Evolutionary conservation across 2,113 vertebrate species (phyloP).

Genomic region (Calidris pugnax): DNA sequence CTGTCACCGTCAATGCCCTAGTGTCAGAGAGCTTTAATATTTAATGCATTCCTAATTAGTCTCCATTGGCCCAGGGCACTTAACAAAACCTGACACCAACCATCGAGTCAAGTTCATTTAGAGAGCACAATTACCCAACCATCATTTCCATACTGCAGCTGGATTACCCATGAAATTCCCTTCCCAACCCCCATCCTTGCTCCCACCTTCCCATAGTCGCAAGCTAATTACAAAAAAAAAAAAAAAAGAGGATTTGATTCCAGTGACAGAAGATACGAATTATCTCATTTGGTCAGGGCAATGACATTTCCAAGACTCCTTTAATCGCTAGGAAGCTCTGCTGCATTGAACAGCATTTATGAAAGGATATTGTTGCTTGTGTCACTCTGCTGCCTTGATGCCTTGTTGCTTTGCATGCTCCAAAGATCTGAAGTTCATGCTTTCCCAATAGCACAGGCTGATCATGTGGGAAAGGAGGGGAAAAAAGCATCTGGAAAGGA

Average conservation of each 20-base stretch:
- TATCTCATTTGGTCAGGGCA: constrained; percentile 57
- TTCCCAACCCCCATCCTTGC: neutral
- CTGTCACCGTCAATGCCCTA: constrained; percentile 74
- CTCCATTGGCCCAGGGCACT: constrained; percentile 77
- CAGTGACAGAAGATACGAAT: constrained; percentile 61
- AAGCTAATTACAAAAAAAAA: constrained; percentile 58
- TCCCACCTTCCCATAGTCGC: constrained; percentile 23
- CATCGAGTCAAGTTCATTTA: constrained; percentile 80
- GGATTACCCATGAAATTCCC: constrained; percentile 56
- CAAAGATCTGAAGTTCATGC: neutral
- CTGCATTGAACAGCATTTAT: neutral
- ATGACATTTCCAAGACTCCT: constrained; percentile 64
- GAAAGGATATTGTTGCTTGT: neutral
- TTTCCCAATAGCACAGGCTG: neutral
- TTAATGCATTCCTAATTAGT: constrained; percentile 85
- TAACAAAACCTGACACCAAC: constrained; percentile 80
- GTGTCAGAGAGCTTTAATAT: constrained; percentile 83
- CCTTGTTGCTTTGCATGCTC: neutral
- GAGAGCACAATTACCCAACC: constrained; percentile 75
- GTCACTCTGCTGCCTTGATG: neutral
- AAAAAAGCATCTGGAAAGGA: neutral
- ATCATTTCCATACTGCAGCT: constrained; percentile 65
- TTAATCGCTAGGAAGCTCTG: constrained; percentile 37
- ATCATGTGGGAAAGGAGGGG: neutral
- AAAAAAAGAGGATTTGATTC: constrained; percentile 35